Evolutionary conservation across 2,797 vertebrate species (phyloP), one percentile per base, ranked within the genome.

Genomic region (Heliangelus exortis): DNA sequence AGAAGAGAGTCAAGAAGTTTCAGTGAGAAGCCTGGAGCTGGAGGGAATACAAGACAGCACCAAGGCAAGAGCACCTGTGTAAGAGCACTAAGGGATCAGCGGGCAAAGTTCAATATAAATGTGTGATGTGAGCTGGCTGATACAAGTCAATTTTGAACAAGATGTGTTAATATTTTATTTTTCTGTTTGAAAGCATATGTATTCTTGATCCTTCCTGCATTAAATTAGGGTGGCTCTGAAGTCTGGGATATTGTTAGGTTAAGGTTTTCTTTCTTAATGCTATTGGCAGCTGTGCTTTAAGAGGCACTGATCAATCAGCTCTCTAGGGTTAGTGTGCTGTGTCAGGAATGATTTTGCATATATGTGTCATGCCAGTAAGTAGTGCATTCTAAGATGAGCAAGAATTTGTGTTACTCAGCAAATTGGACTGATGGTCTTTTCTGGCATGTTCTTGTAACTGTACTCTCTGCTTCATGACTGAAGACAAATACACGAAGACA

Each of bases 301-400:
- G 63, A 67, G 68, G 53, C 25, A 25, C 10, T 14, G 65, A 31
- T 87, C 74, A 87, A 91, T 85, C 75, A 63, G 34, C 51, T 88
- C 43, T 0, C 2, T 68, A 82, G 19, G 68, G 59, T 84, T 87
- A 2, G 1, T 0, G 0, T 2, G 3, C 51, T 17, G 15, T 76
- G 93, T 89, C 36, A 8, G 36, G 19, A 63, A 2, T 18, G 12
- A 57, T 65, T 92, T 92, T 92, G 45, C 54, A 43, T 80, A 39
- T 71, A 2, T 45, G 21, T 89, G 21, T 89, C 55, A 10, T 28
- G 7, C 16, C 29, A 45, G 15, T 50, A 57, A 73, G 28, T 36
- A 66, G 47, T 15, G 59, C 63, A 18, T 45, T 12, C 69, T 45
- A 15, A 1, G 12, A 66, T 25, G 63, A 84, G 47, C 29, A 55